Evolutionary conservation across 1,140 invertebrate genomes (phyloP), one percentile per base, ranked within the genome.

Genomic region (Centruroides sculpturatus): DNA sequence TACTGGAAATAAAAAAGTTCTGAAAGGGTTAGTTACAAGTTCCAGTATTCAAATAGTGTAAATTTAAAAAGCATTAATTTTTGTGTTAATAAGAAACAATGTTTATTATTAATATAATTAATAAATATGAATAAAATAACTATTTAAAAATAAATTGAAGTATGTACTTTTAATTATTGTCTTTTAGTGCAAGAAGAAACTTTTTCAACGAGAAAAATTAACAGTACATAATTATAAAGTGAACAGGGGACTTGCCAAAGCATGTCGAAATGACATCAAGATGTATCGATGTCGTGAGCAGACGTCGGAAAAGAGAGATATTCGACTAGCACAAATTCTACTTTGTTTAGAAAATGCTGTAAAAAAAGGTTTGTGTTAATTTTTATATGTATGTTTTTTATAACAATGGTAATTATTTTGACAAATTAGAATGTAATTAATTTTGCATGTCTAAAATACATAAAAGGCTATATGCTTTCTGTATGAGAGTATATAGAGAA

Each of bases 161-260:
- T 41, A 41, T 41, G 3, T 41, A 41, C 5, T 41, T 1, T 41
- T 41, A 41, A 41, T 41, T 6, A 41, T 53, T 35, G 47, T 54
- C 12, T 65, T 65, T 10, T 68, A 85, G 71, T 99, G 95, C 72
- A 81, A 83, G 66, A 83, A 90, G 53, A 87, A 94, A 71, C 76
- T 98, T 35, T 80, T 84, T 47, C 80, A 86, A 68, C 79, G 92
- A 56, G 89, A 97, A 73, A 85, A 85, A 71, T 77, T 94, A 51
- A 88, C 96, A 68, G 83, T 87, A 9, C 84, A 86, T 70, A 93
- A 99, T 76, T 96, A 94, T 69, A 86, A 83, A 74, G 83, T 92
- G 5, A 92, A 89, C 66, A 87, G 86, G 72, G 87, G 90, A 3
- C 76, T 98, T 50, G 86, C 86, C 11, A 83, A 84, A 71, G 84